These are phyloP conservation scores for Augochlorella aurata DNA, from an alignment of 2,888 invertebrate species.

Conservation along the genomic window DNA sequence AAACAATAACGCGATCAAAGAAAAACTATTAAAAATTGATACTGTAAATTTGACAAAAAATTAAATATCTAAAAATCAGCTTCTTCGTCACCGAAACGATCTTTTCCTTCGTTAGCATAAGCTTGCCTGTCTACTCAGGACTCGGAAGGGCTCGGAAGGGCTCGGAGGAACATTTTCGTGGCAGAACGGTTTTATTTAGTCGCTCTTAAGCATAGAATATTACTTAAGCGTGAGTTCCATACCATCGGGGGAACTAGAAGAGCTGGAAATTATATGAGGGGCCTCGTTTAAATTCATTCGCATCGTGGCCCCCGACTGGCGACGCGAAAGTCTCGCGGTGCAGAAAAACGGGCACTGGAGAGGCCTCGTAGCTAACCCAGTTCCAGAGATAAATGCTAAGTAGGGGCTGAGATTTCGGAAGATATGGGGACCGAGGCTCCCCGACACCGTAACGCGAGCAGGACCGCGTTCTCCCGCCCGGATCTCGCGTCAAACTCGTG, in stretches of 20 bases:
- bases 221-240: constrained; percentile 1
- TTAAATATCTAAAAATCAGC: no score
- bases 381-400: constrained; percentile 78
- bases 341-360: constrained; percentile 62
- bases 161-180: neutral
- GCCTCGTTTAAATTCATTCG: constrained; percentile 52
- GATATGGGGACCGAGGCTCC: constrained; percentile 60
- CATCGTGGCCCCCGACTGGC: constrained; percentile 14
- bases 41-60: no score
- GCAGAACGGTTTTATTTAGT: neutral
- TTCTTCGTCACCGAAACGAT: no score
- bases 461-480: constrained; percentile 29
- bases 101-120: no score
- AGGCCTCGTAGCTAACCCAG: constrained; percentile 75
- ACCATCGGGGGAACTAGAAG: constrained; percentile 16
- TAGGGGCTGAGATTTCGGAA: constrained; percentile 71
- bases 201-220: constrained; percentile 16
- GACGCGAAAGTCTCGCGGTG: constrained; percentile 60
- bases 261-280: constrained; percentile 40
- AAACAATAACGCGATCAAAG: no score
- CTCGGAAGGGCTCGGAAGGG: neutral
- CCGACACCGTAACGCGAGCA: constrained; percentile 45
- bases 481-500: constrained; percentile 55
- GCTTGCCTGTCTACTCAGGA: neutral
- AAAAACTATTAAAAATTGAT: no score